Evolutionary conservation across 2,888 invertebrate species (phyloP).

Genomic region (Drosophila demipolita): DNA sequence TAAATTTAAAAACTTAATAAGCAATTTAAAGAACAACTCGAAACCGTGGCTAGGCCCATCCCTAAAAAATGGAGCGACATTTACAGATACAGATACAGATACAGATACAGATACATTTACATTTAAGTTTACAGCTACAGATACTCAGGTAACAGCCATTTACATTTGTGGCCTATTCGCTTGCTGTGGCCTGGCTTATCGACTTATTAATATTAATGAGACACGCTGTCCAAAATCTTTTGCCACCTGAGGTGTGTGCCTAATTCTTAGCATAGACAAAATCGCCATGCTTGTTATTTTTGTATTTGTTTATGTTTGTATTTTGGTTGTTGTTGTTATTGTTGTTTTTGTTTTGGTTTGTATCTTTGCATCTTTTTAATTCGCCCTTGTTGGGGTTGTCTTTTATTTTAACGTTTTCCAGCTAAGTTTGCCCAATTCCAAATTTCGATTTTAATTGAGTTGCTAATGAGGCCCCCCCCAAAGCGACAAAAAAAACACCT

Average conservation of each 20-base stretch:
- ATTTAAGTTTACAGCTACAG: background rate
- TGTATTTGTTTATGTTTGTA: constrained; percentile 45
- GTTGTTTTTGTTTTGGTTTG: constrained; percentile 20
- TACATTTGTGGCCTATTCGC: constrained; percentile 29
- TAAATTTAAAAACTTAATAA: background rate
- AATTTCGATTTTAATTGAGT: constrained; percentile 30
- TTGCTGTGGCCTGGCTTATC: constrained; percentile 14
- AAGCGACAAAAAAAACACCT: background rate
- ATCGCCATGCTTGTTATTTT: constrained; percentile 38
- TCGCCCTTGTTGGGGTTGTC: constrained; percentile 51
- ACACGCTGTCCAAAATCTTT: constrained; percentile 49
- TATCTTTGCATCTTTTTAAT: constrained; percentile 21
- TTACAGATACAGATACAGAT: background rate
- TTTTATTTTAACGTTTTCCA: constrained; percentile 6
- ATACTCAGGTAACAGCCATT: constrained; percentile 1
- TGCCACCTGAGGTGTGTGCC: constrained; percentile 73
- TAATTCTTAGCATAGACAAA: constrained; percentile 41
- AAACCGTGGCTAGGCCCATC: constrained; percentile 21
- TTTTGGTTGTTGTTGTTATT: background rate
- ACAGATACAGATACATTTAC: too few species aligned
- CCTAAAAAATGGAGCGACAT: constrained; percentile 32
- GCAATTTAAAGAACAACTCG: constrained; percentile 9
- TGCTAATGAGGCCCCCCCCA: constrained; percentile 23
- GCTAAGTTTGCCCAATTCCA: constrained; percentile 26
- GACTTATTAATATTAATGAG: constrained; percentile 75